phyloP scores from a whole-genome alignment of 2,113 vertebrate species.

The Oncorhynchus keta region DNA sequence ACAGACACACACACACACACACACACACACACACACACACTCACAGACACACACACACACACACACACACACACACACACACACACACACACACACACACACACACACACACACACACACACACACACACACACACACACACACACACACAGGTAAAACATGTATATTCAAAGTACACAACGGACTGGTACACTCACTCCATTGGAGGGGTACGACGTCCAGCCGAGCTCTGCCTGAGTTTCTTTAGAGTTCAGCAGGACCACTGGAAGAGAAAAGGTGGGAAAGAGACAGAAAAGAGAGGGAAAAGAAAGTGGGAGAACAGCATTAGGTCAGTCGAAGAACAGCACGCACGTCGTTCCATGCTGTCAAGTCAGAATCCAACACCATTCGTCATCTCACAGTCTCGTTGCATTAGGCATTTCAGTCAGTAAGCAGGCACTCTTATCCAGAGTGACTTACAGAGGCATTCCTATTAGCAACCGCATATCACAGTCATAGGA shows the following conservation, averaged over 20 bases:
- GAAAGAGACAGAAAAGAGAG: background rate
- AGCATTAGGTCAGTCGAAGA: background rate
- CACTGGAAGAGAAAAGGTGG: constrained; percentile 69
- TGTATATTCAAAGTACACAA: background rate
- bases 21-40: too few relatives aligned
- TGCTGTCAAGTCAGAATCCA: background rate
- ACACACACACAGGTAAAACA: background rate
- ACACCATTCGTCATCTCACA: background rate
- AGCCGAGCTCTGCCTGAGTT: constrained; percentile 92
- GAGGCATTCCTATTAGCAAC: too few relatives aligned
- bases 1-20: too few relatives aligned
- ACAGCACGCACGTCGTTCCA: too few relatives aligned
- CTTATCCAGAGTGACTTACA: too few relatives aligned
- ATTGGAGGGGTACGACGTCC: constrained; percentile 89
- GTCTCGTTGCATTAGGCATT: too few relatives aligned
- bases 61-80: background rate
- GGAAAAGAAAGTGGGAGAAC: background rate
- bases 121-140: background rate
- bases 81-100: too few relatives aligned
- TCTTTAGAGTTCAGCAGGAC: constrained; percentile 94
- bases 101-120: too few relatives aligned
- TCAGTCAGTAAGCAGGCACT: too few relatives aligned
- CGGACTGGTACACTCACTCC: constrained; percentile 77
- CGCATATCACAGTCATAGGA: too few relatives aligned
- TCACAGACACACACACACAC: background rate